Percentiles rank a stretch among this genome's conserved stretches.
Conservation (phyloP, 2,888 invertebrate species). For the Xestobium rufovillosum region DNA sequence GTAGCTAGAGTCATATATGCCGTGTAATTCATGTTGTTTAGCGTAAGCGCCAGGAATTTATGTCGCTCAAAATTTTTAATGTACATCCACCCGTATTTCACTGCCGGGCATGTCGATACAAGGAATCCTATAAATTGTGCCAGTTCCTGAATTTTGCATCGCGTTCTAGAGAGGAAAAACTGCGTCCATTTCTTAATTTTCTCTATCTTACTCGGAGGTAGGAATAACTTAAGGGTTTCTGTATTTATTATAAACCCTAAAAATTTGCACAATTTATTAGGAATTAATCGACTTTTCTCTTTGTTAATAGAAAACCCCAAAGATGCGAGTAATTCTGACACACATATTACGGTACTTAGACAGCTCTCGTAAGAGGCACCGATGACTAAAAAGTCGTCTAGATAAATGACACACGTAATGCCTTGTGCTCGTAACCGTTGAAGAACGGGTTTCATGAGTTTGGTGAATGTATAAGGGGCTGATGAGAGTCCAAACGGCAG, state of each 20-base stretch:
- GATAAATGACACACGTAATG: constrained; percentile 8
- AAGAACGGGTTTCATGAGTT: constrained; percentile 16
- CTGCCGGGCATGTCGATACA: constrained; percentile 9
- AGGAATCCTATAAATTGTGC: constrained; percentile 7
- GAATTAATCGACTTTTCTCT: neutral
- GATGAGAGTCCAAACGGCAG: constrained; percentile 15
- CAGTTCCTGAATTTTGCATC: constrained; percentile 9
- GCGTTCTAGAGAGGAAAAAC: neutral
- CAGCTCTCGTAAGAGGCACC: constrained; percentile 11
- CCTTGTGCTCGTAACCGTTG: constrained; percentile 8
- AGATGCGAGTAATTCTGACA: neutral
- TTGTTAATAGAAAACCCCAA: constrained; percentile 1
- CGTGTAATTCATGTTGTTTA: constrained; percentile 4
- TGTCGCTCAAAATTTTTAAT: constrained; percentile 7
- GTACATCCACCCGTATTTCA: constrained; percentile 12
- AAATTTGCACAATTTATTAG: neutral
- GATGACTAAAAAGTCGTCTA: constrained; percentile 14
- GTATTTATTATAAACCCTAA: constrained; percentile 8
- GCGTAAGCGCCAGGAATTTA: constrained; percentile 5
- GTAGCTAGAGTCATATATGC: constrained; percentile 2
- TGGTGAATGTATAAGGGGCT: constrained; percentile 19
- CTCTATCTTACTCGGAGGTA: constrained; percentile 5
- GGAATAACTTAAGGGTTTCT: neutral
- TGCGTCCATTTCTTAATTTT: constrained; percentile 1
- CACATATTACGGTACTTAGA: neutral